These are phyloP conservation scores for Fundulus diaphanus DNA, from an alignment of 2,797 vertebrate species.

Conservation along the genomic window DNA sequence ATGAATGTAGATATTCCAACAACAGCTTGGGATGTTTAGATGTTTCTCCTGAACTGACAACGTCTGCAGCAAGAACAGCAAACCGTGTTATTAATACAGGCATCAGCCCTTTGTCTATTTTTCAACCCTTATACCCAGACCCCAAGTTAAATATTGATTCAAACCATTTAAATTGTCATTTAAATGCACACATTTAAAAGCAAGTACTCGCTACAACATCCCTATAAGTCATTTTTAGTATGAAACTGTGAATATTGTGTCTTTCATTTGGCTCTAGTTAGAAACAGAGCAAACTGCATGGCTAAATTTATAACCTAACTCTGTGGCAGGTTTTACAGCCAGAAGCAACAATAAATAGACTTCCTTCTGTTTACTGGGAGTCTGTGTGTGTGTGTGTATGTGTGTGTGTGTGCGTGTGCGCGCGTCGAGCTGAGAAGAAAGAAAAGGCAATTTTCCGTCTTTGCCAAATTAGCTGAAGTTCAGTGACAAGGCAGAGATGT, in stretches of 20 bases:
- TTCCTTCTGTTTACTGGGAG: conserved; percentile 27
- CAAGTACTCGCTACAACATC: not conserved
- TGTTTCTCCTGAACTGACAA: not conserved
- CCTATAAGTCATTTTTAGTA: not conserved
- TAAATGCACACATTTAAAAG: not conserved
- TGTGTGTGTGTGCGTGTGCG: conserved; percentile 8
- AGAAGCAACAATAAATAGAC: conserved; percentile 38
- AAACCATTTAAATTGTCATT: not conserved
- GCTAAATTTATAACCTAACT: conserved; percentile 64
- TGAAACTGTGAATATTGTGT: conserved; percentile 28
- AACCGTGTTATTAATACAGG: too few relatives aligned
- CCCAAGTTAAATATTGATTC: not conserved
- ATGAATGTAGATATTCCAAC: too few relatives aligned
- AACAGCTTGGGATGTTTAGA: too few relatives aligned
- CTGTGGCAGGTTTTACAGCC: conserved; percentile 39
- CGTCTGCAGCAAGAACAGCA: not conserved
- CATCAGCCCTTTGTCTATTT: not conserved
- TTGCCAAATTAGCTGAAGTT: conserved; percentile 13
- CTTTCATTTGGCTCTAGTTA: conserved; percentile 55
- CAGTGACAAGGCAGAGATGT: not conserved
- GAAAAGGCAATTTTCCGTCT: not conserved
- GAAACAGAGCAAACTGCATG: conserved; percentile 25
- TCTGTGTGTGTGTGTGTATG: conserved; percentile 11
- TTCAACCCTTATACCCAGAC: not conserved
- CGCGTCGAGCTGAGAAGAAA: conserved; percentile 18